Base-by-base conservation (phyloP, 1,140 invertebrate species). In the Amyelois transitella region DNA sequence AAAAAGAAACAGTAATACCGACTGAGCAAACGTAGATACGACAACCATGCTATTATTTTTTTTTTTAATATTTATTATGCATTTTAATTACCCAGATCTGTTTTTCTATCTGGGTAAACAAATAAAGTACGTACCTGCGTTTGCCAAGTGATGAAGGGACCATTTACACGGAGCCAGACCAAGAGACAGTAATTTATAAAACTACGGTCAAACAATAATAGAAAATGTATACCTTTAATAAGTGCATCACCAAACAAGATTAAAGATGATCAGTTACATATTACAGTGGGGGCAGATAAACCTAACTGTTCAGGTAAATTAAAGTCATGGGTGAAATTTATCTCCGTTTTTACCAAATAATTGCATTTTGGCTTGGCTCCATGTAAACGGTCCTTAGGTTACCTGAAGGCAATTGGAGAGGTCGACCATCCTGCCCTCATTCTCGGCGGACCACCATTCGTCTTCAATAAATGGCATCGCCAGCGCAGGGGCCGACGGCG, bases 381-480 rank as follows among this genome's bases (percentile, higher is more conserved):
- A 14, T 38, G n/a, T 14, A 38, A 45, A 45, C 14, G 18, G 43
- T 22, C 18, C 18, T 21, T 48, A 44, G 58, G 52, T 89, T 88
- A 95, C 95, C 91, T 94, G 93, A 76, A 96, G 92, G 88, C 95
- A 96, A 81, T 94, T 93, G 60, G 94, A 94, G 64, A 96, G 90
- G 83, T 97, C 96, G 61, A 96, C 95, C 92, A 97, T 96, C 89
- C 95, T 96, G 81, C 94, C 94, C 88, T 96, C 95, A 88, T 95
- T 95, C 90, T 96, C 94, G 78, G 94, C 94, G 91, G 95, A 95
- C 96, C 95, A 97, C 67, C 96, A 92, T 79, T 96, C 95, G 91
- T 97, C 96, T 90, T 97, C 95, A 89, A 97, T 96, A 91, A 97
- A 97, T 90, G 96, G 95, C 96, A 97, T 97, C 91, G 91, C 92